These are phyloP conservation scores for Anthopleura xanthogrammica DNA, from an alignment of 92 coral and sea anemone genomes.

Conservation along the genomic window DNA sequence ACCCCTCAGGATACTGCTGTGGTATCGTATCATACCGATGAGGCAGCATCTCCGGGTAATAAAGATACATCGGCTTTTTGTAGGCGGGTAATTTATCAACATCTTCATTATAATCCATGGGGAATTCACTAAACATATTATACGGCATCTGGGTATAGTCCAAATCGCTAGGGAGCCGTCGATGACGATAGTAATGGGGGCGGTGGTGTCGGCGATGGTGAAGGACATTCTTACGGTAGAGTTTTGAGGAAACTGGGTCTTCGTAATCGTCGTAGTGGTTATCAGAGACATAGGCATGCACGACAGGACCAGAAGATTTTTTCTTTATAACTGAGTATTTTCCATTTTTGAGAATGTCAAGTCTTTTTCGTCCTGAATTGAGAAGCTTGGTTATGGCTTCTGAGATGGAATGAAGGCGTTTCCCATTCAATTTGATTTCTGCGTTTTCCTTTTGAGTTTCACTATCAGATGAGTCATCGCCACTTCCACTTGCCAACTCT, in stretches of 20 bases:
- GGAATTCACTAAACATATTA: slow-evolving; percentile 10
- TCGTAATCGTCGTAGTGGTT: slow-evolving; percentile 9
- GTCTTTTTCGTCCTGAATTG: slow-evolving; percentile 20
- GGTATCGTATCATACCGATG: slow-evolving; percentile 13
- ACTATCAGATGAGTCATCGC: slow-evolving; percentile 1
- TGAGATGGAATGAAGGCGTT: slow-evolving; percentile 28
- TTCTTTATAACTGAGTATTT: not conserved
- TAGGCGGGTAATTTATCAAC: not conserved
- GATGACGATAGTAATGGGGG: not conserved
- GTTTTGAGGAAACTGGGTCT: not conserved
- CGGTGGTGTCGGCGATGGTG: slow-evolving; percentile 10
- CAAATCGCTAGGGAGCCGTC: not conserved
- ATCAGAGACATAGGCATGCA: slow-evolving; percentile 41
- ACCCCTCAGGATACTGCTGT: slow-evolving; percentile 17
- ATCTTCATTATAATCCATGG: slow-evolving; percentile 17
- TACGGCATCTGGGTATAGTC: slow-evolving; percentile 10
- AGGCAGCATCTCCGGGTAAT: slow-evolving; percentile 29
- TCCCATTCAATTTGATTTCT: slow-evolving; percentile 24
- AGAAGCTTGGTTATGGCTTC: slow-evolving; percentile 38
- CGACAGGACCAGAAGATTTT: slow-evolving; percentile 22
- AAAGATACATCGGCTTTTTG: slow-evolving; percentile 26
- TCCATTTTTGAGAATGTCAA: slow-evolving; percentile 20
- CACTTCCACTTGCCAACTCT: slow-evolving; percentile 27
- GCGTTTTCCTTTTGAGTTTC: slow-evolving; percentile 1
- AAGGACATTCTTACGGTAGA: slow-evolving; percentile 2